Evolutionary conservation across 1,140 invertebrate species (phyloP).

Genomic region (Drosophila lini): DNA sequence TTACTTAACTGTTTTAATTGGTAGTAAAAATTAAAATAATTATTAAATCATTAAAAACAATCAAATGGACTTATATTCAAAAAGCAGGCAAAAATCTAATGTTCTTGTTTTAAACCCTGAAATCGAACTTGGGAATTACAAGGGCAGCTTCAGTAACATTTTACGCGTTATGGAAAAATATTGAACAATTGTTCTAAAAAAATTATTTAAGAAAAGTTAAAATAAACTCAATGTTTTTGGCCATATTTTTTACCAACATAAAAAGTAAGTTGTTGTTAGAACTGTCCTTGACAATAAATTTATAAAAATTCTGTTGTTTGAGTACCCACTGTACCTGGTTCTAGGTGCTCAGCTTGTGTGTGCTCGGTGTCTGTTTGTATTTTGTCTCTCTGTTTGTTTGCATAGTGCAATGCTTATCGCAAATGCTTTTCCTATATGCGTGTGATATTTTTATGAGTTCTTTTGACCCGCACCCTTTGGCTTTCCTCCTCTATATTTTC

Average conservation of each 20-base stretch:
- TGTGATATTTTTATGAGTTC: conserved; percentile 78
- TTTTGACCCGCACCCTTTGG: conserved; percentile 16
- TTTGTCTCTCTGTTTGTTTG: conserved; percentile 63
- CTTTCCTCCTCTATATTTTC: conserved; percentile 14
- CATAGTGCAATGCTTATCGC: conserved; percentile 72
- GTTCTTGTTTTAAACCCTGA: neutral
- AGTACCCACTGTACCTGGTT: conserved; percentile 10
- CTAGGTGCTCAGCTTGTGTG: conserved; percentile 22
- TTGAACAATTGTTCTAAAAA: no score
- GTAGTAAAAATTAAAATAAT: no score
- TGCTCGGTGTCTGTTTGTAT: conserved; percentile 40
- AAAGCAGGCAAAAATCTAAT: no score
- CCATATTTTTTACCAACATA: no score
- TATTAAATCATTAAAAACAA: no score
- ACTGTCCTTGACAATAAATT: no score
- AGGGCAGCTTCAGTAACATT: no score
- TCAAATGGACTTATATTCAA: no score
- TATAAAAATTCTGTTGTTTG: no score
- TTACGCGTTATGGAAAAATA: neutral
- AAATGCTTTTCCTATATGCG: conserved; percentile 70
- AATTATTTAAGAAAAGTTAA: no score
- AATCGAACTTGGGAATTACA: neutral
- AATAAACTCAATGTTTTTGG: no score
- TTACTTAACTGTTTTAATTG: neutral
- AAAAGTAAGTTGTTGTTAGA: no score